Evolutionary conservation across 2,888 invertebrate genomes (phyloP), one percentile per base, ranked within the genome.

Genomic region (Acanthococcus lagerstroemiae): DNA sequence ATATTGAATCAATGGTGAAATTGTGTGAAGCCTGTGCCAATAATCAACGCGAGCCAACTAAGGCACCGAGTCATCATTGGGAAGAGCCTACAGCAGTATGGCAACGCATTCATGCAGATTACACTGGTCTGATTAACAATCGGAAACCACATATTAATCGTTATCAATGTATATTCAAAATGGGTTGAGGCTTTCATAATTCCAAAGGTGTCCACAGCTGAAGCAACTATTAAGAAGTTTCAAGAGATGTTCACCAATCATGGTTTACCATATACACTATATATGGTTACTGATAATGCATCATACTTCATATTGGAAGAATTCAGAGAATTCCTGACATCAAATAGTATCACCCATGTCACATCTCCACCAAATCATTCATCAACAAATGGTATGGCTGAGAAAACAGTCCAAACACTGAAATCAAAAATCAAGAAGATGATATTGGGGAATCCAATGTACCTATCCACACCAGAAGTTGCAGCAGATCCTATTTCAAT

Each of bases 61-160:
- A 71, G 67, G 70, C 68, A 6, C 67, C 71, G 9, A 44, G 70
- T 7, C 73, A 72, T 56, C 70, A 68, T 0, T 73, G 73, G 73
- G 67, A 69, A 15, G 67, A 65, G 57, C 72, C 72, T 21, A 68
- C 68, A 24, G 58, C 67, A 21, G 69, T 69, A 25, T 73, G 71
- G 72, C 55, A 72, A 60, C 66, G 73, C 17, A 66, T 73, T 2
- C 73, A 73, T 45, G 70, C 71, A 2, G 72, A 73, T 63, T 73
- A 70, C 57, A 70, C 71, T 22, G 71, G 72, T 1, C 72, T 72
- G 9, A 69, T 63, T 52, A 22, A 60, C n/a, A n/a, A n/a, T n/a
- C 17, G 65, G 67, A 2, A 52, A 69, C 55, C 57, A 69, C 52
- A 69, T 71, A 25, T 60, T 73, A 4, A 48, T 72, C 6, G 27